These are phyloP conservation scores for Lasiurus cinereus DNA, from an alignment of 2,113 vertebrate species.

Conservation along the genomic window DNA sequence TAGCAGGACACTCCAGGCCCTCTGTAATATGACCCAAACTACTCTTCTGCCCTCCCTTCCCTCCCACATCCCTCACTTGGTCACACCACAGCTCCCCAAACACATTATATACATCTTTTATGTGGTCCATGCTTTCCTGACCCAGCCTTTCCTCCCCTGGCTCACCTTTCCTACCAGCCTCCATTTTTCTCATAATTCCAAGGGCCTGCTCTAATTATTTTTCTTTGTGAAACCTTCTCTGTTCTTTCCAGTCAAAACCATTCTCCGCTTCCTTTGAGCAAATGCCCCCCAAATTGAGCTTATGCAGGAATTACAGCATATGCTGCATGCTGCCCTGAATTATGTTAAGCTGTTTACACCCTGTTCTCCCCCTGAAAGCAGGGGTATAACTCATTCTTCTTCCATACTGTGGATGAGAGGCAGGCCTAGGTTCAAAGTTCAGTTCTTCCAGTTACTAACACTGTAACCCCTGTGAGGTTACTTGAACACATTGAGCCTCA, in stretches of 20 bases:
- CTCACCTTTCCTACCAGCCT: not conserved
- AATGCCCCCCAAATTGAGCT: not conserved
- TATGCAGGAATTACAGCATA: not conserved
- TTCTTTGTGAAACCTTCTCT: not conserved
- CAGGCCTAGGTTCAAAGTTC: not conserved
- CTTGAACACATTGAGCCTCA: not conserved
- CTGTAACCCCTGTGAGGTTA: not conserved
- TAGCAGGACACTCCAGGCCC: not conserved
- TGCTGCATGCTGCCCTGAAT: accelerated
- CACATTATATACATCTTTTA: not conserved
- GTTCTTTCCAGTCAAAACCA: not conserved
- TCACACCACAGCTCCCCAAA: not conserved
- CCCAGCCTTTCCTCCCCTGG: not conserved
- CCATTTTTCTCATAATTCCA: not conserved
- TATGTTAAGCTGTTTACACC: not conserved
- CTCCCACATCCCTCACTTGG: not conserved
- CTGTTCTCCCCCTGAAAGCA: not conserved
- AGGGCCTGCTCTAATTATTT: not conserved
- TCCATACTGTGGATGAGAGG: not conserved
- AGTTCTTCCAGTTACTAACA: not conserved
- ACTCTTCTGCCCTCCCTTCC: not conserved
- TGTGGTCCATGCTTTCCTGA: not conserved
- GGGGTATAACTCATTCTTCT: not conserved
- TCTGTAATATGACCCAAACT: not conserved
- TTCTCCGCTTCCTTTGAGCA: conserved; percentile 29